These are phyloP conservation scores for Alsophila aescularia DNA, from an alignment of 2,888 invertebrate species.

Conservation along the genomic window DNA sequence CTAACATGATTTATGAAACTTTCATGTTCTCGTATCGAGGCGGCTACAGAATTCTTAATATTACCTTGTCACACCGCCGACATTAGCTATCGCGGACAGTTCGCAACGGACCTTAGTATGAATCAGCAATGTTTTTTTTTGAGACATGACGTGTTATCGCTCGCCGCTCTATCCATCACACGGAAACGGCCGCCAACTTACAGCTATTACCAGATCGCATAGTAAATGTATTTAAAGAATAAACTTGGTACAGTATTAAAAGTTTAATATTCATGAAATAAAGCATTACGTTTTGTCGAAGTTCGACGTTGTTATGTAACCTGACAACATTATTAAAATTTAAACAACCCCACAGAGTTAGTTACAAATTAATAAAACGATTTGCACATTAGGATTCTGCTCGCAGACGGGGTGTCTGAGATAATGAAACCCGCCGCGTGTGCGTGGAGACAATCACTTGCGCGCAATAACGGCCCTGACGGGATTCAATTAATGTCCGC, in stretches of 20 bases:
- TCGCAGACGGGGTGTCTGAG: conserved; percentile 7
- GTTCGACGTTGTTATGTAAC: conserved; percentile 15
- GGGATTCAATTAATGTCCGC: not conserved
- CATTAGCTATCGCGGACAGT: not conserved
- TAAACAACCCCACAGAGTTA: conserved; percentile 12
- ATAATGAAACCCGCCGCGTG: conserved; percentile 24
- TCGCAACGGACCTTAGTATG: no score
- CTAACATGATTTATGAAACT: conserved; percentile 40
- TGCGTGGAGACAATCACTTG: conserved; percentile 6
- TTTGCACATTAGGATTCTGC: conserved; percentile 20
- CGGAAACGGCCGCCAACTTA: not conserved
- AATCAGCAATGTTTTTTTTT: not conserved
- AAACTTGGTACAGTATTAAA: not conserved
- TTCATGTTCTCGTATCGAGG: conserved; percentile 26
- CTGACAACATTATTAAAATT: conserved; percentile 31
- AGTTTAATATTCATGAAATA: conserved; percentile 21
- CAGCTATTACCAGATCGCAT: not conserved
- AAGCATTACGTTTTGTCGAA: not conserved
- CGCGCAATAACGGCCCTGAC: not conserved
- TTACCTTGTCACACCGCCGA: not conserved
- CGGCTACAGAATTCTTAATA: conserved; percentile 18
- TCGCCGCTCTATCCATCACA: not conserved
- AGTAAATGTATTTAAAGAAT: not conserved
- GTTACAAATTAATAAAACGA: conserved; percentile 21
- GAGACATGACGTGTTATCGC: not conserved